Base-by-base conservation (phyloP, 2,888 invertebrate genomes). In the Spodoptera exigua region DNA sequence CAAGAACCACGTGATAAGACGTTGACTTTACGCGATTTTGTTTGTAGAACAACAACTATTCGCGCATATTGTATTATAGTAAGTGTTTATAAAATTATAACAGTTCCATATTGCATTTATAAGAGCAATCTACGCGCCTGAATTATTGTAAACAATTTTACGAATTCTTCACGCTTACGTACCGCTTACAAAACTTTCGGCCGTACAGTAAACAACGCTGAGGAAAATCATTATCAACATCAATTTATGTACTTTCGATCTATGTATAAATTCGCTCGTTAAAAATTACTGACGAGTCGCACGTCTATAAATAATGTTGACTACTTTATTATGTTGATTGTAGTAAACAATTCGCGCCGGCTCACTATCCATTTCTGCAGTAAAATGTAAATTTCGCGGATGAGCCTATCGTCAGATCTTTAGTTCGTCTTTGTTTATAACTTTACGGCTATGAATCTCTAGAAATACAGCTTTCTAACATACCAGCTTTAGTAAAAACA, bases 381-480 rank as follows among this genome's bases (percentile, higher is more conserved):
- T 55, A 43, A 65, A 53, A 59, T 46, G 54, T 59, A 53, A 63
- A 68, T 61, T 54, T 45, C 40, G 36, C 57, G 44, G 52, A 69
- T 56, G 34, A 52, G 47, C 55, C 36, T 55, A 56, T 61, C 58
- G 61, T 61, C 49, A 36, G 49, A 52, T 61, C 63, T 57, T 61
- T 44, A 68, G 40, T 55, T 73, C 72, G 18, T 56, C 55, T 63
- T 60, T 71, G 61, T 74, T 64, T 64, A 61, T 53, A 61, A 70
- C 17, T 73, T 72, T 68, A 73, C 57, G 57, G 63, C 45, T 41
- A 48, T 37, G 57, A 59, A 61, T 70, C 54, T 65, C 52, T 52
- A 27, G 52, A 56, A 70, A 70, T 54, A 69, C 54, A 61, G 57
- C 71, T 74, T 74, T 74, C 75, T 74, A 63, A 56, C 44, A 55